phyloP scores from a whole-genome alignment of 2,888 invertebrate species.

The Hedya salicella region DNA sequence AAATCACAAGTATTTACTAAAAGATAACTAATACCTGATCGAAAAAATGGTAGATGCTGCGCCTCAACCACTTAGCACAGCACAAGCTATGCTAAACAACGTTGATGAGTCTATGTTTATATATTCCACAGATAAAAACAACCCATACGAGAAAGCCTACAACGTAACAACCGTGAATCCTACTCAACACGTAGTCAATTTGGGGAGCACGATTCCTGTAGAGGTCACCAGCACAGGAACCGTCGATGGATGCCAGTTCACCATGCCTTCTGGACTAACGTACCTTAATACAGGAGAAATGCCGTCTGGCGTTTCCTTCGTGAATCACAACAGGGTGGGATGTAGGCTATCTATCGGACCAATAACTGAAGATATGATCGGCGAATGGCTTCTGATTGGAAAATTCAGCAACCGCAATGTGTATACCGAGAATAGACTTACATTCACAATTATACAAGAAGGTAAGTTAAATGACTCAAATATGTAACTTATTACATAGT shows the following conservation, averaged over 20 bases:
- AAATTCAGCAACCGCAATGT: slow-evolving; percentile 42
- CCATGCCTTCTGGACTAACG: slow-evolving; percentile 25
- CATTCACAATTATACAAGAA: slow-evolving; percentile 42
- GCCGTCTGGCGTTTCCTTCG: slow-evolving; percentile 32
- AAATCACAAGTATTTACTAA: too few relatives aligned
- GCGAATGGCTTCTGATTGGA: slow-evolving; percentile 41
- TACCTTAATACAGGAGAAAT: slow-evolving; percentile 6
- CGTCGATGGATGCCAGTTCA: slow-evolving; percentile 39
- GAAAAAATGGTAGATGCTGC: too few relatives aligned
- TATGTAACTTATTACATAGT: too few relatives aligned
- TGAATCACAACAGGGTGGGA: slow-evolving; percentile 17
- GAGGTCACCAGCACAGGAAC: slow-evolving; percentile 28
- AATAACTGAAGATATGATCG: slow-evolving; percentile 41
- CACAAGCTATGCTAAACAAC: too few relatives aligned
- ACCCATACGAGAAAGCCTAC: slow-evolving; percentile 44
- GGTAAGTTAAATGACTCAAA: slow-evolving; percentile 20
- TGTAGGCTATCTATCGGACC: slow-evolving; percentile 43
- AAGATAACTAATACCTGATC: too few relatives aligned
- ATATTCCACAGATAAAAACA: slow-evolving; percentile 40
- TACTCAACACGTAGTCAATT: slow-evolving; percentile 38
- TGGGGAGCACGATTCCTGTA: slow-evolving; percentile 38
- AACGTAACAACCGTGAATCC: slow-evolving; percentile 37
- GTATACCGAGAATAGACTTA: slow-evolving; percentile 34
- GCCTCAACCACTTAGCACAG: too few relatives aligned
- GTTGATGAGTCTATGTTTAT: too few relatives aligned